These are phyloP conservation scores for Chydorus sphaericus DNA, from an alignment of 2,888 invertebrate species.

Conservation along the genomic window DNA sequence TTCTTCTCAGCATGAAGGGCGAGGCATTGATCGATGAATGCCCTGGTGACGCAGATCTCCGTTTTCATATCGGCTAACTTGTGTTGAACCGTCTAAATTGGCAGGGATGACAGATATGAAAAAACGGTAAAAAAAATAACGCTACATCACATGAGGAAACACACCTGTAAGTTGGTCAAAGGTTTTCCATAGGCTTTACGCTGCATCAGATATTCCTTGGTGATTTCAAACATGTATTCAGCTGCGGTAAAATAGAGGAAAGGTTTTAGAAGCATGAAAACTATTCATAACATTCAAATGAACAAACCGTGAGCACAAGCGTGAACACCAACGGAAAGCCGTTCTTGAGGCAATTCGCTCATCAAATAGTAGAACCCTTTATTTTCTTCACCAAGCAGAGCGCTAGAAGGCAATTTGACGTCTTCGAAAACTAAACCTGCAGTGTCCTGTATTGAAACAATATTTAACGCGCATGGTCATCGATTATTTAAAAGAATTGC, in stretches of 20 bases:
- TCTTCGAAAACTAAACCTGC: conserved; percentile 33
- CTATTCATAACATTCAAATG: no score
- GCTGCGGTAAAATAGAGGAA: no score
- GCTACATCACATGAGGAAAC: no score
- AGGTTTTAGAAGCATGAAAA: no score
- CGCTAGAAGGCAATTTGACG: conserved; percentile 28
- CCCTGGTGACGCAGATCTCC: conserved; percentile 27
- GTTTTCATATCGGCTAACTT: conserved; percentile 33
- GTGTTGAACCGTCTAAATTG: conserved; percentile 30
- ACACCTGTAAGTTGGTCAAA: conserved; percentile 29
- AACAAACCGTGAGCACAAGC: conserved; percentile 25
- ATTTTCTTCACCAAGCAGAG: conserved; percentile 29
- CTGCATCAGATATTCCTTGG: conserved; percentile 29
- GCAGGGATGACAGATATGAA: conserved; percentile 10
- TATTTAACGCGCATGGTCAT: neutral
- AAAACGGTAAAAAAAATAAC: neutral
- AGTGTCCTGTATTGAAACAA: conserved; percentile 25
- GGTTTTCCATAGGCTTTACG: conserved; percentile 33
- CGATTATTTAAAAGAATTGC: neutral
- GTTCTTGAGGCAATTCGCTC: conserved; percentile 32
- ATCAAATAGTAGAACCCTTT: conserved; percentile 32
- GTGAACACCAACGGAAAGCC: conserved; percentile 29
- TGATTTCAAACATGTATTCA: conserved; percentile 33
- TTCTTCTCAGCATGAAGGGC: conserved; percentile 25
- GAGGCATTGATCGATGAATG: conserved; percentile 32